Percentiles rank a stretch among this genome's conserved stretches.
Evolutionary conservation across 2,888 invertebrate species (phyloP).

Genomic region (Phaonia tiefii): DNA sequence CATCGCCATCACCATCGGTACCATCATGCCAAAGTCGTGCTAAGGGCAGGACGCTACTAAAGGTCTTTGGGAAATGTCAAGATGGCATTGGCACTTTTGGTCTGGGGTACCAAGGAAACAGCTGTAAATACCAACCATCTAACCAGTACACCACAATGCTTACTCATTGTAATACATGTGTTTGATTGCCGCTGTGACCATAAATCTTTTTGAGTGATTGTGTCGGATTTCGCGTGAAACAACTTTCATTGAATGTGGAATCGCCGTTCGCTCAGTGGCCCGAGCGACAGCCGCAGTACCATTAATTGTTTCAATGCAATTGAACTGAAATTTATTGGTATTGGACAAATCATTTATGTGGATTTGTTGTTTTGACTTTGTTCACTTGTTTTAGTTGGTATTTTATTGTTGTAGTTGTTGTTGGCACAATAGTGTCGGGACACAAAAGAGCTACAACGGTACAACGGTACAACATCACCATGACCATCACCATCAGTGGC

Average conservation of each 20-base stretch:
- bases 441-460: background rate
- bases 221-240: slow-evolving; percentile 62
- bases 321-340: slow-evolving; percentile 42
- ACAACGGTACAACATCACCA: slow-evolving; percentile 5
- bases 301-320: slow-evolving; percentile 54
- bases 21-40: no score
- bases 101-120: background rate
- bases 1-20: no score
- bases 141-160: no score
- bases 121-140: background rate
- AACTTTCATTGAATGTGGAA: slow-evolving; percentile 59
- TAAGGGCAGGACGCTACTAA: no score
- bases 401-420: no score
- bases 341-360: slow-evolving; percentile 35
- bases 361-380: slow-evolving; percentile 44
- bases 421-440: slow-evolving; percentile 42
- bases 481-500: no score
- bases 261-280: background rate
- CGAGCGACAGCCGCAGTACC: background rate
- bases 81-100: background rate
- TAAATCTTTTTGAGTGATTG: slow-evolving; percentile 57
- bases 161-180: no score
- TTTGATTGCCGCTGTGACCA: background rate
- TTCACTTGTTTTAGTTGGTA: slow-evolving; percentile 28
- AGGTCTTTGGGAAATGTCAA: background rate